Conservation (phyloP, 2,113 vertebrate species). For the Pardalotus punctatus region DNA sequence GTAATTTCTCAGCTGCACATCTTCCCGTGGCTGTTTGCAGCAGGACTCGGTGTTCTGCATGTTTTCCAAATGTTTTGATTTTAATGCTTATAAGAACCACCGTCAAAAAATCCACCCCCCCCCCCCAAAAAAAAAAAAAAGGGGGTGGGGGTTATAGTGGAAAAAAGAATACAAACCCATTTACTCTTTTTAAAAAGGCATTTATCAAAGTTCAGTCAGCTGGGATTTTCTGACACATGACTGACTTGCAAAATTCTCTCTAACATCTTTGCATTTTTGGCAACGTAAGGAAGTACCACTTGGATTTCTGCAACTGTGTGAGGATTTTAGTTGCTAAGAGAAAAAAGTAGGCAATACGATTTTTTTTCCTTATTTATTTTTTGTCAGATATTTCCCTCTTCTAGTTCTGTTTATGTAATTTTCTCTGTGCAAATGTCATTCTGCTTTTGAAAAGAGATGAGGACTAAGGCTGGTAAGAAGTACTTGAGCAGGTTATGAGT, state of each 20-base stretch:
- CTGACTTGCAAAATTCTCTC: slow-evolving; percentile 4
- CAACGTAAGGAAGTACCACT: not conserved
- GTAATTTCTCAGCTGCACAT: not conserved
- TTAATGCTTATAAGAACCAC: not conserved
- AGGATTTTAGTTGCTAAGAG: not conserved
- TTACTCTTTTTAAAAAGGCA: not conserved
- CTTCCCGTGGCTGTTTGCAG: not conserved
- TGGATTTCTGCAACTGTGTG: not conserved
- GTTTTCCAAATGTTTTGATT: not conserved
- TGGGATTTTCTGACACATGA: not conserved
- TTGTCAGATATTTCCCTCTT: not conserved
- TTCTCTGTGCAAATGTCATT: not conserved
- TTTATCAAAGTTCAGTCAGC: not conserved
- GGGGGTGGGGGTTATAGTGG: not conserved
- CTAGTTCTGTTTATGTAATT: not conserved
- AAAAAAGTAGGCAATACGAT: not conserved
- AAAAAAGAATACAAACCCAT: not conserved
- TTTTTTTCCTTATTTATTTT: not conserved
- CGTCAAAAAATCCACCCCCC: too few relatives aligned
- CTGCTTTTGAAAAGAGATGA: not conserved
- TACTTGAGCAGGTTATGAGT: not conserved
- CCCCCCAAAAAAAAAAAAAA: too few relatives aligned
- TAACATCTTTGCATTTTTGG: not conserved
- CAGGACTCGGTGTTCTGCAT: not conserved
- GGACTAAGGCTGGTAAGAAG: not conserved